Percentiles rank a stretch among this genome's conserved stretches.
phyloP scores from a whole-genome alignment of 2,888 invertebrate species.

The Ennomos fuscantarius region DNA sequence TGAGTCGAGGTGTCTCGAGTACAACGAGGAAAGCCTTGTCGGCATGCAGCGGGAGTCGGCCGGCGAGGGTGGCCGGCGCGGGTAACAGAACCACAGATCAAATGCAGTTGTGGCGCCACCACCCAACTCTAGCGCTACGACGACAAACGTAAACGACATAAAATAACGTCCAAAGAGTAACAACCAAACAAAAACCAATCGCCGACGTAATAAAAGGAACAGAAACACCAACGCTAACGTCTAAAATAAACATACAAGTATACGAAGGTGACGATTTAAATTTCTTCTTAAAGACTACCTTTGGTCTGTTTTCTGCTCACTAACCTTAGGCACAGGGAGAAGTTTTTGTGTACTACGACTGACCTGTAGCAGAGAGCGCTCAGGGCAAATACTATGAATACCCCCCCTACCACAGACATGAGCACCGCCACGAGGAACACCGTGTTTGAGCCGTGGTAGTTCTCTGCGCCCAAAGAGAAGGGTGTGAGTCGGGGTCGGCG shows the following conservation, averaged over 20 bases:
- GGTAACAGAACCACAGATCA: slow-evolving; percentile 84
- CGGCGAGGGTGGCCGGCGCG: slow-evolving; percentile 65
- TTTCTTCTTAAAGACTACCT: slow-evolving; percentile 87
- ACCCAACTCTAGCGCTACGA: slow-evolving; percentile 81
- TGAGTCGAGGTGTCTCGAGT: slow-evolving; percentile 81
- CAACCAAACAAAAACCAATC: slow-evolving; percentile 76
- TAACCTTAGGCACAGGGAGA: slow-evolving; percentile 99
- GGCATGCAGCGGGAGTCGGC: slow-evolving; percentile 81
- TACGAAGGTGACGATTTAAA: slow-evolving; percentile 85
- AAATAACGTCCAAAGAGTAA: slow-evolving; percentile 62
- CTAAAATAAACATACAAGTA: slow-evolving; percentile 84
- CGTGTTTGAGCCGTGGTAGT: slow-evolving; percentile 98
- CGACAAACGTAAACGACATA: slow-evolving; percentile 81
- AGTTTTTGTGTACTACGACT: slow-evolving; percentile 99
- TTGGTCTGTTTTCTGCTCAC: slow-evolving; percentile 94
- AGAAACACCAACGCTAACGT: slow-evolving; percentile 84
- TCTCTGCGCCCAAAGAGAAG: slow-evolving; percentile 90
- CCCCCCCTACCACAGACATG: slow-evolving; percentile 99
- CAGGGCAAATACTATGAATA: slow-evolving; percentile 99
- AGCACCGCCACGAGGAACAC: slow-evolving; percentile 98
- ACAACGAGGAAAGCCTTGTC: slow-evolving; percentile 82
- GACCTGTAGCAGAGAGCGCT: slow-evolving; percentile 99
- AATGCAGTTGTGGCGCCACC: slow-evolving; percentile 82
- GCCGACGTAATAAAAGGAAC: slow-evolving; percentile 78
- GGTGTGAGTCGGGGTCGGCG: slow-evolving; percentile 63